A percentile compares a stretch with the other conserved stretches of the same genome.
phyloP scores from a whole-genome alignment of 2,888 invertebrate genomes.

The Cephonodes hylas region DNA sequence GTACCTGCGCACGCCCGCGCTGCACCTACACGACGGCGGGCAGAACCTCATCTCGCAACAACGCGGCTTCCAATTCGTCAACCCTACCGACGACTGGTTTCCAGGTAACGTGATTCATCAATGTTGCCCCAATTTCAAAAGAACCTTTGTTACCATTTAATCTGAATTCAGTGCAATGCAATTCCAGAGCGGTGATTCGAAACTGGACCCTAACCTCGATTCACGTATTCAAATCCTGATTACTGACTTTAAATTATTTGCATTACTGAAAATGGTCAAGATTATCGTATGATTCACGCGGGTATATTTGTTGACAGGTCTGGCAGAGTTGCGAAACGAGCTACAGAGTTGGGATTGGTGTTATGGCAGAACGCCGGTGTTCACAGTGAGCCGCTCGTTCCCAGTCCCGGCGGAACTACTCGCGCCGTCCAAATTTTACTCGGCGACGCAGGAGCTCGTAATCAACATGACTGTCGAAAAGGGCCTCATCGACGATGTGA shows the following conservation, averaged over 20 bases:
- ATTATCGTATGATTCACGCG: conserved; percentile 3
- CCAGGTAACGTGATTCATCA: conserved; percentile 79
- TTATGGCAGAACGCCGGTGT: conserved; percentile 92
- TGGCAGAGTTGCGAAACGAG: conserved; percentile 85
- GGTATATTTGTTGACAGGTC: conserved; percentile 70
- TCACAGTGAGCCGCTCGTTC: conserved; percentile 85
- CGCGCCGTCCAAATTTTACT: conserved; percentile 59
- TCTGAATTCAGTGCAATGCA: neutral
- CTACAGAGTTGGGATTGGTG: conserved; percentile 93
- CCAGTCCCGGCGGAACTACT: conserved; percentile 80
- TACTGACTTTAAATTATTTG: neutral
- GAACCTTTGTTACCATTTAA: conserved; percentile 1
- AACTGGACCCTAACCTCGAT: conserved; percentile 4
- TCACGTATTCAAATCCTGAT: conserved; percentile 6
- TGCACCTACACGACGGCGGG: conserved; percentile 86
- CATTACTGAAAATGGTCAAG: neutral
- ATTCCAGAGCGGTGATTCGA: conserved; percentile 6
- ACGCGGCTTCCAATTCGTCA: conserved; percentile 91
- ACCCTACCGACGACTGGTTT: conserved; percentile 94
- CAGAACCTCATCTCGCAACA: conserved; percentile 86
- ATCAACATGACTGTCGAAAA: conserved; percentile 84
- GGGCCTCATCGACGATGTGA: conserved; percentile 84
- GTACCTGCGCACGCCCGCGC: conserved; percentile 87
- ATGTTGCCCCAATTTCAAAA: conserved; percentile 17
- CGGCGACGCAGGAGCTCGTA: conserved; percentile 75